Conservation (phyloP, 2,888 invertebrate genomes). For the Harpagoxenus sublaevis region DNA sequence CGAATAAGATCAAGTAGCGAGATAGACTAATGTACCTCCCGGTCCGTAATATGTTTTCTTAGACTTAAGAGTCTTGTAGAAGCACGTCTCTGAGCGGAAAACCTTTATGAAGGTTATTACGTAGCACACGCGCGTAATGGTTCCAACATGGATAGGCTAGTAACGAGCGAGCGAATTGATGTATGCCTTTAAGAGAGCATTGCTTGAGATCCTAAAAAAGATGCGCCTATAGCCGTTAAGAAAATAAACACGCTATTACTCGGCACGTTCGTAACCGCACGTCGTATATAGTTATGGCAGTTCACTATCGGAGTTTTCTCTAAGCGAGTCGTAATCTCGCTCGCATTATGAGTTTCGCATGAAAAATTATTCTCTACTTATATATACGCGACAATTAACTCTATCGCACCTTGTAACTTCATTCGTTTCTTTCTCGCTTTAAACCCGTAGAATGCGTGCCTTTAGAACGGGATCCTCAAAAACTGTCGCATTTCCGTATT, state of each 20-base stretch:
- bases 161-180: slow-evolving; percentile 44
- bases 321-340: not conserved
- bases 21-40: not conserved
- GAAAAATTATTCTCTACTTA: not conserved
- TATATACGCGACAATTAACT: not conserved
- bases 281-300: slow-evolving; percentile 12
- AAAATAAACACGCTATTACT: slow-evolving; percentile 48
- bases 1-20: not conserved
- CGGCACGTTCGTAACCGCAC: slow-evolving; percentile 34
- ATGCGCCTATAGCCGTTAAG: slow-evolving; percentile 22
- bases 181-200: slow-evolving; percentile 35
- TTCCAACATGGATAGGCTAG: not conserved
- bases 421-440: not conserved
- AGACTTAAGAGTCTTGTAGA: not conserved
- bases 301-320: slow-evolving; percentile 1
- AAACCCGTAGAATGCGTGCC: not conserved
- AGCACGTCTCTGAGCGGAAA: not conserved
- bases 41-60: slow-evolving; percentile 5
- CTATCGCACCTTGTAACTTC: not conserved
- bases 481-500: not conserved
- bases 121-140: slow-evolving; percentile 34
- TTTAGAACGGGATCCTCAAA: not conserved
- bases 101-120: slow-evolving; percentile 10
- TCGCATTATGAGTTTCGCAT: not conserved
- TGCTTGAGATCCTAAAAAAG: slow-evolving; percentile 28